Conservation (phyloP, 2,797 vertebrate species). For the Knipowitschia caucasica region DNA sequence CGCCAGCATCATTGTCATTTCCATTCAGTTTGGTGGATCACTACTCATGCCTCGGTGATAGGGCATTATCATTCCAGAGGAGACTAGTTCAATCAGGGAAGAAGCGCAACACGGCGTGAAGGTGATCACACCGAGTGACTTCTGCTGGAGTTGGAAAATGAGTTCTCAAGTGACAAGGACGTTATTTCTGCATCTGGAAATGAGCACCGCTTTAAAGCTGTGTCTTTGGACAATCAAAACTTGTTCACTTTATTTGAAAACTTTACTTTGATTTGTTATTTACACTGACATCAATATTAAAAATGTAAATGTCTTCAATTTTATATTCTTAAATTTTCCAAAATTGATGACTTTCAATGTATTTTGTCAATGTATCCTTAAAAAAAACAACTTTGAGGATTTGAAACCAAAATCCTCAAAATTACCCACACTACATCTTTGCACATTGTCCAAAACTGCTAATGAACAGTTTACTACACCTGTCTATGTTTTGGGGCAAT, state of each 20-base stretch:
- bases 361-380: no score
- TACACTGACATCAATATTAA: no score
- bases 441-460: no score
- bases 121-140: slow-evolving; percentile 49
- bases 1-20: slow-evolving; percentile 59
- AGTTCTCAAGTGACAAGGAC: slow-evolving; percentile 39
- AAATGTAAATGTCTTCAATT: no score
- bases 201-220: slow-evolving; percentile 3
- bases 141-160: slow-evolving; percentile 33
- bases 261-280: no score
- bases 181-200: slow-evolving; percentile 6
- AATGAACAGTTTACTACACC: no score
- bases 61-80: slow-evolving; percentile 61
- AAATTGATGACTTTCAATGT: no score
- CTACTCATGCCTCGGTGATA: slow-evolving; percentile 56
- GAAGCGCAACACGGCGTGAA: slow-evolving; percentile 51
- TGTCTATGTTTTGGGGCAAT: no score
- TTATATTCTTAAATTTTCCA: no score
- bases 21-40: slow-evolving; percentile 50
- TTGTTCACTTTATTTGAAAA: background rate
- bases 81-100: slow-evolving; percentile 46
- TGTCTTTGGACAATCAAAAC: slow-evolving; percentile 2
- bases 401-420: no score
- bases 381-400: no score
- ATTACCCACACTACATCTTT: no score